Evolutionary conservation across 2,888 invertebrate genomes (phyloP), one percentile per base, ranked within the genome.

Genomic region (Lepidocyrtoides sp.): DNA sequence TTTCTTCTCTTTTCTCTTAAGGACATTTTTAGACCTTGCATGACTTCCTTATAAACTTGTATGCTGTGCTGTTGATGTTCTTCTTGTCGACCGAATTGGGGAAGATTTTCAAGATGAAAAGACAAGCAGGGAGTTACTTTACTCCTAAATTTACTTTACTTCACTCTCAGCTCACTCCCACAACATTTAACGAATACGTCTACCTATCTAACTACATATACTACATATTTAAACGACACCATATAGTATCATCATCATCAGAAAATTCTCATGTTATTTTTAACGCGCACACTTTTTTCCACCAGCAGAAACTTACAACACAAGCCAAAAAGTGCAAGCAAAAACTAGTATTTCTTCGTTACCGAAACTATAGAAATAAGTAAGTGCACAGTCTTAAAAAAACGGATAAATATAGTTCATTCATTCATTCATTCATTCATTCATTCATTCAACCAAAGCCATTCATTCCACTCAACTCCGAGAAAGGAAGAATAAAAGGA

Each of bases 371-470:
- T 32, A 79, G 36, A 63, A 63, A 26, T 29, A n/a, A n/a, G n/a
- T n/a, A n/a, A n/a, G n/a, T n/a, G n/a, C n/a, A n/a, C 2, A 26
- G n/a, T 51, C 48, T 26, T 29, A 2, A 36, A 75, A 17, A 54
- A 32, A 48, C 81, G 89, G 84, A 84, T 90, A 90, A 90, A 90
- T 90, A 90, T 90, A 90, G 89, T 90, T 89, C 89, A 89, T 89
- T 84, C 89, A 89, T 89, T 89, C 87, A 79, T 12, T 23, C 57
- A 57, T 57, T 57, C 57, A 57, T 57, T 57, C 57, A 5, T 4
- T 57, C 81, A 79, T 17, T 63, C 83, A 75, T 84, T 77, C 89
- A 84, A 57, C 32, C 81, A 66, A 48, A 84, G 66, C 69, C 84
- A 84, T 84, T 84, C 84, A 84, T 84, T 84, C 84, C 82, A 82